Percentiles rank a stretch among this genome's conserved stretches.
phyloP scores from a whole-genome alignment of 2,888 invertebrate genomes.

The Notodonta ziczac region DNA sequence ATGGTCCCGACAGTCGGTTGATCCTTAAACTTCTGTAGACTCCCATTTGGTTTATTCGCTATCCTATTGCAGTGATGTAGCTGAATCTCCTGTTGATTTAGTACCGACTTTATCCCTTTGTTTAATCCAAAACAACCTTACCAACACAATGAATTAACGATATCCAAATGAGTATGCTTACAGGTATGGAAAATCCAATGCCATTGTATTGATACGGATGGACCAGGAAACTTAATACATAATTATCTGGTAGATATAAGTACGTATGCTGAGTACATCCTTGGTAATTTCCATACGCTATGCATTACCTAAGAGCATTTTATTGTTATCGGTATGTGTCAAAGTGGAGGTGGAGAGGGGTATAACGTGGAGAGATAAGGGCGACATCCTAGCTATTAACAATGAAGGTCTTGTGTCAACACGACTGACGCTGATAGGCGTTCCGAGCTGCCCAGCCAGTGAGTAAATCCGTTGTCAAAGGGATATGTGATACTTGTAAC shows the following conservation, averaged over 20 bases:
- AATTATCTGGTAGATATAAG: constrained; percentile 29
- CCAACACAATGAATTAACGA: constrained; percentile 21
- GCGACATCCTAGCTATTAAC: constrained; percentile 52
- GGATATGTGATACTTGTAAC: neutral
- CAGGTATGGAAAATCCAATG: constrained; percentile 43
- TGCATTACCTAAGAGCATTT: constrained; percentile 23
- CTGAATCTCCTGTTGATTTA: constrained; percentile 6
- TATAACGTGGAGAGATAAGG: constrained; percentile 53
- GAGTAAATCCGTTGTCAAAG: constrained; percentile 26
- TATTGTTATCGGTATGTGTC: constrained; percentile 47
- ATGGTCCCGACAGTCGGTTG: constrained; percentile 14
- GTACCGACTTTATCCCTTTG: neutral
- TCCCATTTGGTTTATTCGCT: neutral
- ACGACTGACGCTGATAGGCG: constrained; percentile 39
- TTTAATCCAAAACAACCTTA: constrained; percentile 8
- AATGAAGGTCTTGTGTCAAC: constrained; percentile 53
- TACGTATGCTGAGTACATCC: constrained; percentile 26
- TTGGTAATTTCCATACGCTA: constrained; percentile 43
- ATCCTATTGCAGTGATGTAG: neutral
- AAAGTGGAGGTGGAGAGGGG: constrained; percentile 41
- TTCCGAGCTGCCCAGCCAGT: constrained; percentile 25
- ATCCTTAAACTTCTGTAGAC: constrained; percentile 12
- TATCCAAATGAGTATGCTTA: constrained; percentile 32
- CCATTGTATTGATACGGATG: constrained; percentile 39
- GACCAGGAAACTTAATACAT: constrained; percentile 36